Conservation (phyloP, 1,140 invertebrate genomes). For the Neuroterus valhalla region DNA sequence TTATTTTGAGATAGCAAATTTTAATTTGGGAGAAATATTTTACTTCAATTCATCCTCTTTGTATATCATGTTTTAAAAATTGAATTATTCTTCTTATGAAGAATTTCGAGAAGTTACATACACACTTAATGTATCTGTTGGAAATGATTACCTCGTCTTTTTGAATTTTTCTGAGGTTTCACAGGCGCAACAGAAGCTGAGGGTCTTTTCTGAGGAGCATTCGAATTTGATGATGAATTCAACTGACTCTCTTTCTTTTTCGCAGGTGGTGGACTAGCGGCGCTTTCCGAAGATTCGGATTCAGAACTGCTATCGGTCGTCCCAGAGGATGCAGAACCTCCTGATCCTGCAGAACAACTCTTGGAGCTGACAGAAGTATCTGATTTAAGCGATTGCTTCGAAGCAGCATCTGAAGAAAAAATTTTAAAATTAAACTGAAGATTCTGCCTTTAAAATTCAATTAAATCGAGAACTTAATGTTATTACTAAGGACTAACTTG, state of each 20-base stretch:
- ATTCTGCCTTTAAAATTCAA: too few species aligned
- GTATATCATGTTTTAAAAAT: too few species aligned
- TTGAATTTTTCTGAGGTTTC: conserved; percentile 70
- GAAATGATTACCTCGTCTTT: conserved; percentile 63
- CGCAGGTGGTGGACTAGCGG: conserved; percentile 61
- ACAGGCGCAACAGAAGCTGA: conserved; percentile 67
- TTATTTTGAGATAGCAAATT: too few species aligned
- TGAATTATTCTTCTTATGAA: too few species aligned
- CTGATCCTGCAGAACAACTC: conserved; percentile 68
- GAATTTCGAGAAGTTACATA: too few species aligned
- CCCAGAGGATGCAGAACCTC: conserved; percentile 66
- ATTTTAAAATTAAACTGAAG: neutral
- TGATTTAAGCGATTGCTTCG: conserved; percentile 61
- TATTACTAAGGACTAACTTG: conserved; percentile 54
- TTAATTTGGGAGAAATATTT: too few species aligned
- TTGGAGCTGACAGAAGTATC: conserved; percentile 73
- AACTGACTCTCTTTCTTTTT: conserved; percentile 70
- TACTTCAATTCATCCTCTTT: too few species aligned
- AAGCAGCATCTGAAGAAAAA: conserved; percentile 31
- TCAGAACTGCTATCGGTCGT: conserved; percentile 73
- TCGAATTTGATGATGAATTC: conserved; percentile 54
- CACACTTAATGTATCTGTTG: neutral
- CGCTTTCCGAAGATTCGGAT: conserved; percentile 72
- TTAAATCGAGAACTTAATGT: too few species aligned
- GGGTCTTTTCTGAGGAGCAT: conserved; percentile 69